Evolutionary conservation across 2,113 vertebrate species (phyloP).

Genomic region (Cinclus mexicanus): DNA sequence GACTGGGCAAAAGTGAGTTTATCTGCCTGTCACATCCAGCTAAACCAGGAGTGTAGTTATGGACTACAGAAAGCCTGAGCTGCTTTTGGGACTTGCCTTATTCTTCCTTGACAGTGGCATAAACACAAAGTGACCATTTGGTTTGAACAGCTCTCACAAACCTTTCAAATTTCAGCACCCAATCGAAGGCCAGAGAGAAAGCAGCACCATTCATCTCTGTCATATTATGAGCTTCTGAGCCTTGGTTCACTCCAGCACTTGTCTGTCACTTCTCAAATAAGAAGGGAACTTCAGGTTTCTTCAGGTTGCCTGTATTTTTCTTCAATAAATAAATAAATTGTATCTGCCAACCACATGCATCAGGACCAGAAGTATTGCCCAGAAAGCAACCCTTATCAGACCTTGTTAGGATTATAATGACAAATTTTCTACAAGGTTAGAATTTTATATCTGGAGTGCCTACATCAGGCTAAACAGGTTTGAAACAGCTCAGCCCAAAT

Average conservation of each 20-base stretch:
- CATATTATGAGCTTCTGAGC: background rate
- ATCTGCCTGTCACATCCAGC: background rate
- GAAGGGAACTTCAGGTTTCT: background rate
- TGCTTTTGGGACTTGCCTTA: background rate
- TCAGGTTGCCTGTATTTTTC: background rate
- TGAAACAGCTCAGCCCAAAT: background rate
- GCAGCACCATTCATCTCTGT: background rate
- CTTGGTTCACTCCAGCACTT: background rate
- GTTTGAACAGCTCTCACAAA: background rate
- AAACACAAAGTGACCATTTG: background rate
- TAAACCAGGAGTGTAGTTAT: background rate
- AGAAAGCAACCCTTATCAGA: background rate
- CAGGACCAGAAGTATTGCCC: background rate
- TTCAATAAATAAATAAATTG: background rate
- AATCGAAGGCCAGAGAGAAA: background rate
- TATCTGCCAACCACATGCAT: background rate
- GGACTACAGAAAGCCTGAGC: background rate
- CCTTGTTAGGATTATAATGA: background rate
- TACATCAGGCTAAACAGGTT: background rate
- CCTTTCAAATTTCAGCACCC: background rate
- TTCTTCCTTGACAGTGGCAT: background rate
- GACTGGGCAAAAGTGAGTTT: background rate
- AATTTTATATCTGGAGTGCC: background rate
- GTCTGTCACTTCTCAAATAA: background rate
- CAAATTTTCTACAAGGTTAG: background rate